phyloP scores from a whole-genome alignment of 2,113 vertebrate species.

The Istiophorus platypterus region DNA sequence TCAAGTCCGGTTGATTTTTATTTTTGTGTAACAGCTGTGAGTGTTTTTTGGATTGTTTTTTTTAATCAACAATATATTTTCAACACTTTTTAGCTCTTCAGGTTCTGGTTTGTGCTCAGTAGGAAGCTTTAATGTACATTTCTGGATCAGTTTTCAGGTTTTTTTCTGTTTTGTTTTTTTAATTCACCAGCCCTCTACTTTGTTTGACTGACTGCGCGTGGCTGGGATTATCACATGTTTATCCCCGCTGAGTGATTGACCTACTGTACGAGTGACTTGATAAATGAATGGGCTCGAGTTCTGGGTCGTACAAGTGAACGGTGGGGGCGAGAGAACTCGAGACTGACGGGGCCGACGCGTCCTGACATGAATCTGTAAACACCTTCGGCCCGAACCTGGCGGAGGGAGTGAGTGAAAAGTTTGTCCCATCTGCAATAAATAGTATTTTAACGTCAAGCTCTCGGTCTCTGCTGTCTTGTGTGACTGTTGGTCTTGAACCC shows the following conservation, averaged over 20 bases:
- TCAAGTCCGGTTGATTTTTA: constrained; percentile 10
- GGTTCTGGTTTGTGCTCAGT: background rate
- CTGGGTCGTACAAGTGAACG: background rate
- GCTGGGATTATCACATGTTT: constrained; percentile 29
- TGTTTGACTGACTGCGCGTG: constrained; percentile 14
- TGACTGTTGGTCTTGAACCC: background rate
- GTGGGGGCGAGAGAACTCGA: constrained; percentile 7
- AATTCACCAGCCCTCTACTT: background rate
- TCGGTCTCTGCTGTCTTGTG: constrained; percentile 11
- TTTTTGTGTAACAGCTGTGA: constrained; percentile 18
- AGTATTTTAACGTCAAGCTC: constrained; percentile 66
- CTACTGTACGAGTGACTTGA: constrained; percentile 27
- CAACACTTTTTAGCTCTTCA: constrained; percentile 1
- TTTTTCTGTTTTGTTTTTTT: background rate
- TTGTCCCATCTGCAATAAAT: constrained; percentile 75
- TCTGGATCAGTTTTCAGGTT: constrained; percentile 15
- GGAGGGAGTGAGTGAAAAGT: constrained; percentile 36
- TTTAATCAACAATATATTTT: background rate
- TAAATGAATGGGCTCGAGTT: constrained; percentile 24
- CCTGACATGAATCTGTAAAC: constrained; percentile 65
- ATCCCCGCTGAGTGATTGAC: constrained; percentile 26
- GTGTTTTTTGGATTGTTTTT: background rate
- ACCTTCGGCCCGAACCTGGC: constrained; percentile 46
- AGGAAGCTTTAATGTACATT: constrained; percentile 28
- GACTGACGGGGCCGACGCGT: constrained; percentile 41